Conservation (phyloP, 2,113 vertebrate genomes). For the Brienomyrus longianalis region DNA sequence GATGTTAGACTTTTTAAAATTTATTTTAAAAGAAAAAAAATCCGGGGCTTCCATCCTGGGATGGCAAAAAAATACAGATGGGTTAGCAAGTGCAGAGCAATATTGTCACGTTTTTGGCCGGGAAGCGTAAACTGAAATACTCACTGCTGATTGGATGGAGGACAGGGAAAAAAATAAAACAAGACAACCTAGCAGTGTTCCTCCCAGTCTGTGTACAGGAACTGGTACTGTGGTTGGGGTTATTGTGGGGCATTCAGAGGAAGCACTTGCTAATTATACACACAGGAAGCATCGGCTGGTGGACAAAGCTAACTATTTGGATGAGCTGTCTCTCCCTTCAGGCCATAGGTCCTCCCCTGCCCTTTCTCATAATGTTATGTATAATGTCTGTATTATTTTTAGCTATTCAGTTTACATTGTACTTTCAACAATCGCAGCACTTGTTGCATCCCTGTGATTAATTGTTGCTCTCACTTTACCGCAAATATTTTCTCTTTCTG, state of each 20-base stretch:
- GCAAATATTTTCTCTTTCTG: slow-evolving; percentile 3
- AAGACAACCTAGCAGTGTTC: neutral
- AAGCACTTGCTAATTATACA: neutral
- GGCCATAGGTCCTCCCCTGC: neutral
- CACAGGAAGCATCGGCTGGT: neutral
- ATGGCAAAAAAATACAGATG: neutral
- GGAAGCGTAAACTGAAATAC: neutral
- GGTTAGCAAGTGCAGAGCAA: neutral
- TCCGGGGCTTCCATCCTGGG: neutral
- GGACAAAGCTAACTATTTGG: neutral
- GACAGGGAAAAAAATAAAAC: neutral
- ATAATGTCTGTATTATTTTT: neutral
- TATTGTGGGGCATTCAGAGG: neutral
- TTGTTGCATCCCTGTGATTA: neutral
- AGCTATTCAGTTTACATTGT: neutral
- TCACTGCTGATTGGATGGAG: neutral
- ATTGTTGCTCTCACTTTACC: neutral
- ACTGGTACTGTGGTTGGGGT: neutral
- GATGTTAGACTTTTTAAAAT: neutral
- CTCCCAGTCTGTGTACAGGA: neutral
- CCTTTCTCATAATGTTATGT: neutral
- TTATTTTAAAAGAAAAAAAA: neutral
- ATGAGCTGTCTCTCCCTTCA: neutral
- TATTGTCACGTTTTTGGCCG: neutral
- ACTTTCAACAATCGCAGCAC: neutral